Evolutionary conservation across 1,140 invertebrate genomes (phyloP), one percentile per base, ranked within the genome.

Genomic region (Pseudomyrmex gracilis): DNA sequence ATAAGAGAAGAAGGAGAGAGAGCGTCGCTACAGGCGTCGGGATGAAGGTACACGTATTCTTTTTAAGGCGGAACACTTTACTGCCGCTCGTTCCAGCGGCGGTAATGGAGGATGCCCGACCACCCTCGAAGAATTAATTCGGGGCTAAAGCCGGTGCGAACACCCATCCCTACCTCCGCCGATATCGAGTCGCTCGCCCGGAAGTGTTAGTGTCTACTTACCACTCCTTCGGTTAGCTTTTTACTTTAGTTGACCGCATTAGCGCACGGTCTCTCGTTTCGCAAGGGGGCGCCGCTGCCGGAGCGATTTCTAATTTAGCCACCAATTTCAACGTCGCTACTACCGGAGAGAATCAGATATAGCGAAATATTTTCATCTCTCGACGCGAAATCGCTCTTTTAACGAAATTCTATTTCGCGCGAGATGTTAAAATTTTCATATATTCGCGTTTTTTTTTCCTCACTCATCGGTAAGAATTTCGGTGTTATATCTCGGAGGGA

Each of bases 31-130:
- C 61, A 80, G 87, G 84, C 76, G 76, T 82, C 70, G 61, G 70
- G 87, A 85, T 17, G 73, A 67, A 86, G 73, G 80, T 82, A 74
- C 82, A 80, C 60, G 71, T 83, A 89, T 88, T 89, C 87, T 89
- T 89, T 89, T 86, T 88, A 86, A 89, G 88, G 68, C 88, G 74
- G 80, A 84, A 86, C 80, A 84, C 87, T 89, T 89, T 88, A 84
- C 85, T 63, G 76, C 58, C 76, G 88, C 82, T 89, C 88, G 85
- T 89, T 89, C 34, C 82, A 82, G 12, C 64, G 76, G 63, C 84
- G 87, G 88, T 89, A 89, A 89, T 89, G 88, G 88, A 85, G 87
- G 85, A 82, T 77, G 70, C 77, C 82, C 77, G 13, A 51, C 68
- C 80, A 63, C n/a, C 84, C 49, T 60, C 73, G 47, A 89, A 64